Evolutionary conservation across 2,797 vertebrate species (phyloP).

Genomic region (Dipus sagitta): DNA sequence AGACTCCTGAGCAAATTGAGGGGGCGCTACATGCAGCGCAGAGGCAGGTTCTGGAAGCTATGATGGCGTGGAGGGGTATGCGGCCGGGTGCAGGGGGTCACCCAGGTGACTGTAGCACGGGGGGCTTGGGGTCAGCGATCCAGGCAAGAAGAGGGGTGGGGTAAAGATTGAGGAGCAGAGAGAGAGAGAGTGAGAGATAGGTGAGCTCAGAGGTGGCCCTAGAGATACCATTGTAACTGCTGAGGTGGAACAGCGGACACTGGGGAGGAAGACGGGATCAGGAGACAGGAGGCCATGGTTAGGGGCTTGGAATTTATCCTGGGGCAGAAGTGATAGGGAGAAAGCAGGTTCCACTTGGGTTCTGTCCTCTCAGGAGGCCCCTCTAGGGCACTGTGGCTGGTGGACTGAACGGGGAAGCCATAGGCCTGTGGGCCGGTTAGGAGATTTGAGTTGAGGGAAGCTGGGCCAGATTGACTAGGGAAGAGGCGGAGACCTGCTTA

Average conservation of each 20-base stretch:
- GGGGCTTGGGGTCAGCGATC: neutral
- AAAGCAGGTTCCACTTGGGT: neutral
- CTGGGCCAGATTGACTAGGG: neutral
- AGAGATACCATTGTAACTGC: neutral
- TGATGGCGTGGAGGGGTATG: neutral
- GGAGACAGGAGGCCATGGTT: neutral
- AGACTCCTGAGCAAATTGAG: neutral
- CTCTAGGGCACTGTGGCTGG: neutral
- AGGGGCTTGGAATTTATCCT: slow-evolving; percentile 44
- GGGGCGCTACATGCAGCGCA: neutral
- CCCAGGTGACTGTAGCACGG: slow-evolving; percentile 30
- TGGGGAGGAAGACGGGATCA: neutral
- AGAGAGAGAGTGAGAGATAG: too few species aligned
- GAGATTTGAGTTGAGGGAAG: neutral
- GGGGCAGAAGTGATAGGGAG: neutral
- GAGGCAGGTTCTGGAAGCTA: slow-evolving; percentile 36
- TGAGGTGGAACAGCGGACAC: neutral
- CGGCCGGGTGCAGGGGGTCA: neutral
- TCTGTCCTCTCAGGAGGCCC: neutral
- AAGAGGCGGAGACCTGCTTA: neutral
- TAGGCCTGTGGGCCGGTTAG: neutral
- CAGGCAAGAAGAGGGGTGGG: neutral
- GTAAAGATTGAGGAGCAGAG: neutral
- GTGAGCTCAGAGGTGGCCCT: slow-evolving; percentile 20
- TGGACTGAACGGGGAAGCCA: neutral